Conservation (phyloP, 2,797 vertebrate species). For the Garrulus glandarius region DNA sequence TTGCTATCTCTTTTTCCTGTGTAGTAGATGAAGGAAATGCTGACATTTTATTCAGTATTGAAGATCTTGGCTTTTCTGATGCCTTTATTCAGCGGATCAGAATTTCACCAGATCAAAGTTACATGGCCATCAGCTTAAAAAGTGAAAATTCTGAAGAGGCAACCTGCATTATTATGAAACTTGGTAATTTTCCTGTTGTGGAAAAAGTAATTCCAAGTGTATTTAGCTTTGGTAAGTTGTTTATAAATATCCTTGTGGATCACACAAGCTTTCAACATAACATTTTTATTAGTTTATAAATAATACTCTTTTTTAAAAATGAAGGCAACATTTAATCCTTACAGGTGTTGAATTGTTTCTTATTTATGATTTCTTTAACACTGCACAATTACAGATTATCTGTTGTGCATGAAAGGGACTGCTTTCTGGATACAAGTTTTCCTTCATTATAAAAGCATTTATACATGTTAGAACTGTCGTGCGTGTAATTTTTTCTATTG, state of each 20-base stretch:
- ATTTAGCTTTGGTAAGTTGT: constrained; percentile 87
- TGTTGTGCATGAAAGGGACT: not conserved
- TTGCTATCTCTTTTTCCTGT: not conserved
- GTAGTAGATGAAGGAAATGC: constrained; percentile 69
- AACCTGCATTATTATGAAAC: constrained; percentile 81
- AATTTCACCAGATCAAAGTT: constrained; percentile 85
- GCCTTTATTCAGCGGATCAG: constrained; percentile 84
- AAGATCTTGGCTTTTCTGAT: constrained; percentile 74
- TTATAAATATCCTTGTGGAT: not conserved
- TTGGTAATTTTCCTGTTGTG: constrained; percentile 60
- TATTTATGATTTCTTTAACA: not conserved
- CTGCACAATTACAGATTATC: not conserved
- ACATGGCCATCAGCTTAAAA: constrained; percentile 84
- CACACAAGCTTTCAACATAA: not conserved
- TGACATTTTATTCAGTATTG: constrained; percentile 79
- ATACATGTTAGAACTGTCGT: not conserved
- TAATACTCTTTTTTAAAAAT: not conserved
- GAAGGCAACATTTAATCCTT: not conserved
- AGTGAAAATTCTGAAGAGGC: constrained; percentile 75
- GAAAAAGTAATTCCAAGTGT: constrained; percentile 80
- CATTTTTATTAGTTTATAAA: not conserved
- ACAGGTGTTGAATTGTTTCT: not conserved
- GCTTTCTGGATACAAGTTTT: not conserved
- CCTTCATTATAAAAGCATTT: not conserved
- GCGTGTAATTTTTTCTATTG: not conserved